Evolutionary conservation across 2,797 vertebrate genomes (phyloP), one percentile per base, ranked within the genome.

Genomic region (Chelon auratus): DNA sequence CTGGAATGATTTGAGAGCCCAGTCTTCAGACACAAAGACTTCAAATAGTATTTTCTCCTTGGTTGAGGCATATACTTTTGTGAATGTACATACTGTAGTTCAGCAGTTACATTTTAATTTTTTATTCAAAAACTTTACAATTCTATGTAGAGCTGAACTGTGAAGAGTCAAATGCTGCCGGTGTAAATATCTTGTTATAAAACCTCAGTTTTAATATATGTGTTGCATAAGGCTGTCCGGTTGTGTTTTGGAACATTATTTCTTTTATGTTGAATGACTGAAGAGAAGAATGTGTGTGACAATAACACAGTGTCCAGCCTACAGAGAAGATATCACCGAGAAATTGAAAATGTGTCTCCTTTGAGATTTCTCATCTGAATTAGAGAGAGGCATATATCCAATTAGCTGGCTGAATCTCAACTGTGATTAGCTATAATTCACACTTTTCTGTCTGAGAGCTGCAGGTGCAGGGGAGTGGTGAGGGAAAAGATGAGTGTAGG

Each of bases 361-460:
- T 67, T 81, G 20, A 69, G 39, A 50, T 72, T 66, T 42, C 47
- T 72, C 54, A 24, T 66, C 33, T 75, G 42, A 69, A 62, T 58
- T 1, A 22, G 10, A 57, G 18, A 45, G 30, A 30, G 72, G 36
- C 6, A 9, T 51, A 20, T 45, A 66, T 20, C 60, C 76, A 91
- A 77, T 88, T 64, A 87, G 79, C 56, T 75, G 58, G 70, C 80
- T 71, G 63, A 59, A 57, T 72, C 81, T 26, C 39, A 58, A 45
- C 68, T 36, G 56, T 84, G 80, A 87, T 92, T 83, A 82, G 70
- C 78, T 62, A 50, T 84, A 81, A 80, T 91, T 86, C 78, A 85
- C 82, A 85, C 71, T 62, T 64, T 42, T 43, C 48, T 75, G 37
- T 70, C 40, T 68, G 73, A 74, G 68, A 73, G 67, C 26, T 20